Evolutionary conservation across 2,113 vertebrate species (phyloP), one percentile per base, ranked within the genome.

Genomic region (Crocuta crocuta): DNA sequence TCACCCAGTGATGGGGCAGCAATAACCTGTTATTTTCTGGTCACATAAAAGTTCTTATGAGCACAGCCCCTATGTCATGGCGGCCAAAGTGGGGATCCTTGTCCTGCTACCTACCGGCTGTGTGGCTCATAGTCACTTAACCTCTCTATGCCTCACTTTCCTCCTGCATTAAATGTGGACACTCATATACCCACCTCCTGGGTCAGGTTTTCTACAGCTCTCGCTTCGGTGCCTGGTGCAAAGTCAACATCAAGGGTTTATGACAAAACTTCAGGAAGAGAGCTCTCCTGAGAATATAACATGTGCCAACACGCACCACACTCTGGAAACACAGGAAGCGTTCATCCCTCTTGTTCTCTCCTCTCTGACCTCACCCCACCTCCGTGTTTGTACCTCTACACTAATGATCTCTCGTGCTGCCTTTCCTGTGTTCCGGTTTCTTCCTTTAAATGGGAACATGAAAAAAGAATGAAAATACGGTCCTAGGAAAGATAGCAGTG

Each of bases 361-460:
- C 63, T 92, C 48, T 11, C 15, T 35, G 76, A 45, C 65, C 23
- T 91, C 76, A 28, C 26, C n/a, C 79, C 50, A 71, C 21, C 85
- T 93, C 16, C 43, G 8, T 48, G 50, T 50, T 33, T 3, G 68
- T 68, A 35, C 15, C 53, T 68, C 48, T 28, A 90, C 28, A 26
- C 19, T 43, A 83, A 92, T 12, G 10, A 28, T n/a, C 7, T 82
- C 55, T 89, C 65, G 10, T 7, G 33, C 86, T 61, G 23, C 17
- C 53, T 74, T 76, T 73, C 93, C 13, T 31, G 17, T 23, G 10
- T 86, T 13, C 33, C 10, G n/a, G 26, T 55, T 70, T 43, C 43
- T 94, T 90, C 58, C 80, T 94, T 90, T 55, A 78, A 96, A 92
- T 16, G n/a, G 53, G n/a, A 89, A 94, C 58, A 73, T 43, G 7